Conservation (phyloP, 1,140 invertebrate species). For the Oscheius sp. region DNA sequence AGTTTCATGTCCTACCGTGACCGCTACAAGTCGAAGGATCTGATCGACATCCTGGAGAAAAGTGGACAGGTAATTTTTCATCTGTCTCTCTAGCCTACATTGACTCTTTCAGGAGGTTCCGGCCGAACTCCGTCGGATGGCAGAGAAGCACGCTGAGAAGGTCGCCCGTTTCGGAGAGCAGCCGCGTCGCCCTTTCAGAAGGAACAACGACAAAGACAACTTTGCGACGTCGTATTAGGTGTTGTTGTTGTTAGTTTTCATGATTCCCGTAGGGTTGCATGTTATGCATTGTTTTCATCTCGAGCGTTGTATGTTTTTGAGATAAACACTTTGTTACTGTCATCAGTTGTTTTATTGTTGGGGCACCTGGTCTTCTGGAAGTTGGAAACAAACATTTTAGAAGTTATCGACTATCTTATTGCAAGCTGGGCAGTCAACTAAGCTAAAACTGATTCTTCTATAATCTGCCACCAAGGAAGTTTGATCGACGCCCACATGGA, state of each 20-base stretch:
- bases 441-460: no score
- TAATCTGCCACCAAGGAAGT: no score
- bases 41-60: conserved; percentile 35
- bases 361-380: no score
- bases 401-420: no score
- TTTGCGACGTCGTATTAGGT: not conserved
- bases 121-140: not conserved
- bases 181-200: not conserved
- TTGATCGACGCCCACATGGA: no score
- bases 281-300: no score
- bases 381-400: no score
- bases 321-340: no score
- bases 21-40: conserved; percentile 56
- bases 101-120: not conserved
- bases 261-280: no score
- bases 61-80: conserved; percentile 20
- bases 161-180: not conserved
- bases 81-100: not conserved
- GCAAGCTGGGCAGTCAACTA: no score
- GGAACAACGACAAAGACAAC: not conserved
- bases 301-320: no score
- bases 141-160: not conserved
- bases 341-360: no score
- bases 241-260: not conserved
- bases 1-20: conserved; percentile 93